Percentiles rank a stretch among this genome's conserved stretches.
Evolutionary conservation across 2,888 invertebrate genomes (phyloP).

Genomic region (Leuctra nigra): DNA sequence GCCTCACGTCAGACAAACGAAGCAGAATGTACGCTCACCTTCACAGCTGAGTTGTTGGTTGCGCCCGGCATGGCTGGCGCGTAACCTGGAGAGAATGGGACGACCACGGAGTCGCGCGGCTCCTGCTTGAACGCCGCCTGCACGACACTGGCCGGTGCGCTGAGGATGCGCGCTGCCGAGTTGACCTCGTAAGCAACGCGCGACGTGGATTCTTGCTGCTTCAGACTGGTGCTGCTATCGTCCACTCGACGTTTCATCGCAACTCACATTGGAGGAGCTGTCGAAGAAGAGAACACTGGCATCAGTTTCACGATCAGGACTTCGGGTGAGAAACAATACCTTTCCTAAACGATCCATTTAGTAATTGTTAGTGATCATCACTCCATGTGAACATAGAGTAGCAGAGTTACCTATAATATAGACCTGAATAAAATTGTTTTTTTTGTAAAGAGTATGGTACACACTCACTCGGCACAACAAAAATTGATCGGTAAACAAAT

Average conservation of each 20-base stretch:
- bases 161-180: slow-evolving; percentile 10
- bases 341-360: too few relatives aligned
- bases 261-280: slow-evolving; percentile 56
- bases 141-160: slow-evolving; percentile 36
- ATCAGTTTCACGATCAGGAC: too few relatives aligned
- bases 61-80: slow-evolving; percentile 28
- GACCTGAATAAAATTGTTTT: too few relatives aligned
- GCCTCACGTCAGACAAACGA: too few relatives aligned
- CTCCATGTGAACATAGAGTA: too few relatives aligned
- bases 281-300: slow-evolving; percentile 32
- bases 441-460: too few relatives aligned
- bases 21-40: slow-evolving; percentile 37
- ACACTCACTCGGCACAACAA: too few relatives aligned
- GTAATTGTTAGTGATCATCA: too few relatives aligned
- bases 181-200: neutral
- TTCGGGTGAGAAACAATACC: too few relatives aligned
- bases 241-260: slow-evolving; percentile 57
- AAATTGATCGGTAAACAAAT: too few relatives aligned
- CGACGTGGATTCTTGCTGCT: slow-evolving; percentile 36
- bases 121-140: slow-evolving; percentile 45
- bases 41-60: slow-evolving; percentile 38
- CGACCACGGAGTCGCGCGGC: slow-evolving; percentile 34
- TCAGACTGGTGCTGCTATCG: too few relatives aligned
- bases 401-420: too few relatives aligned
- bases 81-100: slow-evolving; percentile 41